These are phyloP conservation scores for Ambastaia sidthimunki DNA, from an alignment of 2,797 vertebrate species.

Conservation along the genomic window DNA sequence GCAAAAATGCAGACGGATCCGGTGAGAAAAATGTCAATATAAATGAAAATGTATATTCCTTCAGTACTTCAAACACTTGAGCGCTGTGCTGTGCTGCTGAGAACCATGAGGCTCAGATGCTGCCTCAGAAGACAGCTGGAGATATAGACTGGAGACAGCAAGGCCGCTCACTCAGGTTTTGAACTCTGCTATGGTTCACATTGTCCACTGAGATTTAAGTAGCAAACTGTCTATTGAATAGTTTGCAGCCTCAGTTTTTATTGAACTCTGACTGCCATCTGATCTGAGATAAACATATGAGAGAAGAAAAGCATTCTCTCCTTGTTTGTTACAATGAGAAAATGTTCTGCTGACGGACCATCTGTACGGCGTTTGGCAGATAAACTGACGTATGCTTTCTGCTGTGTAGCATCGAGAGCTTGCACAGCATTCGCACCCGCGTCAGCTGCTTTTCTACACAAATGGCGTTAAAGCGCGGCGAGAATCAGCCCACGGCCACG, in stretches of 20 bases:
- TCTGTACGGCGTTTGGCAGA: neutral
- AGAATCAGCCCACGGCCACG: constrained; percentile 13
- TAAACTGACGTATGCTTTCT: neutral
- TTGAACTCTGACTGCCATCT: no score
- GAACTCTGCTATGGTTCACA: no score
- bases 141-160: neutral
- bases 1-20: neutral
- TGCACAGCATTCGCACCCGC: constrained; percentile 1
- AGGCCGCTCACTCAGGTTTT: no score
- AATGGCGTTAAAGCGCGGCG: neutral
- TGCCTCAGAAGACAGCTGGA: neutral
- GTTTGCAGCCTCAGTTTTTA: no score
- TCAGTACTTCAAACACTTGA: neutral
- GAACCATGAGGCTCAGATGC: neutral
- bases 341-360: constrained; percentile 5
- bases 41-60: neutral
- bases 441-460: neutral
- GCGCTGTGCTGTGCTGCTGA: neutral
- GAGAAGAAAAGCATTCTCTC: constrained; percentile 3
- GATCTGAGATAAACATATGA: neutral
- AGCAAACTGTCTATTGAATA: no score
- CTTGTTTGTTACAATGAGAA: neutral
- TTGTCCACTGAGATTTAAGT: no score
- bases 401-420: neutral
- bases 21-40: no score